Base-by-base conservation (phyloP, 1,140 invertebrate genomes). In the Wasmannia auropunctata region DNA sequence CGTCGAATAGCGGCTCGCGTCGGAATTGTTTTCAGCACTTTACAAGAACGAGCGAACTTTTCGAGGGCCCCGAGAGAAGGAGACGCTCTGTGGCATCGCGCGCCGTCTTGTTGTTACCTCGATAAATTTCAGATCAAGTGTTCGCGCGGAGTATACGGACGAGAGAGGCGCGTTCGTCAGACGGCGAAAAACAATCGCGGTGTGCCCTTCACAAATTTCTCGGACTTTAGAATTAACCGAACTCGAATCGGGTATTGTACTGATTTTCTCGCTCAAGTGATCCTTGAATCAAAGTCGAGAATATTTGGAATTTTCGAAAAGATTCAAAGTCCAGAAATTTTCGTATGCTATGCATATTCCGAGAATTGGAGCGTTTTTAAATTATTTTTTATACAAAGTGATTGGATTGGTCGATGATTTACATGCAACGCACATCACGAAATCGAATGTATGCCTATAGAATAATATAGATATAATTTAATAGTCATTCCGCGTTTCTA, bases 41-140 rank as follows among this genome's bases (percentile, higher is more conserved):
- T 76, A 56, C 63, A 67, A 74, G 81, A 86, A 89, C 81, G 72
- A 67, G 81, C 34, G 81, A 89, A 89, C 56, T 89, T 89, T 86
- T 88, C 83, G 67, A 69, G 60, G 25, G 63, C 49, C n/a, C 67
- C 34, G 75, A 31, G 72, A 89, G 54, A 25, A 69, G 49, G 37
- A 58, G 60, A 70, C 60, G 25, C 60, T 65, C 69, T 63, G 28
- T 63, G 43, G 46, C 63, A 40, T 85, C 46, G 43, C 67, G 43
- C 67, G 60, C 56, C 49, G 67, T n/a, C 72, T 49, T 86, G 60
- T 87, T 86, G 70, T 86, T 86, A 67, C 51, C 63, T 87, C 81
- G 86, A 87, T 76, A 76, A 86, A 86, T 87, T 87, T 77, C 63
- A 76, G 85, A 69, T 25, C 72, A 43, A 85, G 46, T 56, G 31